Evolutionary conservation across 2,113 vertebrate genomes (phyloP), one percentile per base, ranked within the genome.

Genomic region (Herpailurus yagouaroundi): DNA sequence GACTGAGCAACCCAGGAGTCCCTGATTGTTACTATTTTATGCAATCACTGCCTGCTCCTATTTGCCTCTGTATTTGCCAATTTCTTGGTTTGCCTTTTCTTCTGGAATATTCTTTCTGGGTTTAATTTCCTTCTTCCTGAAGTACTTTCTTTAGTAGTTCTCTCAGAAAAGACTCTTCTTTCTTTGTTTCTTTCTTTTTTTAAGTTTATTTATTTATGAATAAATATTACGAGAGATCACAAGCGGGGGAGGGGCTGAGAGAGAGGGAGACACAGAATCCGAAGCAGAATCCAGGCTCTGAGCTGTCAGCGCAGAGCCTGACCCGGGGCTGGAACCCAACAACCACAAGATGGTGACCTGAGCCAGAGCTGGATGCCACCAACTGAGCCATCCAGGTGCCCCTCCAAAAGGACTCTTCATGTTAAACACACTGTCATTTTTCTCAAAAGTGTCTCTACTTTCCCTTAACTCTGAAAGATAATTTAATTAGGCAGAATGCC

Each of bases 31-130:
- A 48, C 19, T 82, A 6, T 79, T 66, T 85, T 82, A 68, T 45
- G 25, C 13, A 66, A 3, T 87, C n/a, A 68, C 25, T 69, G 48
- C 12, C 69, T 85, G 50, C 19, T 84, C 11, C 33, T 73, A 50
- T 57, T 63, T 48, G 16, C 71, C 33, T 27, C 31, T 3, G 1
- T 45, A 64, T 63, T 89, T 74, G n/a, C 64, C 33, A 64, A 4
- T 84, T 91, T 92, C 21, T 86, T 93, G 63, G 29, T 93, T 96
- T 69, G 80, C 19, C 31, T 83, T 91, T 93, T 94, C 15, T 33
- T 92, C 63, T 84, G 36, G 71, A 14, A 50, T 94, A 79, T 89
- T 86, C 41, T 96, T 85, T 57, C 45, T 69, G 31, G 50, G 27
- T 88, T 91, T 93, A 41, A 52, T 83, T 80, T 95, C 19, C 63